These are phyloP conservation scores for Monarcha castaneiventris DNA, from an alignment of 2,113 vertebrate species.

Conservation along the genomic window DNA sequence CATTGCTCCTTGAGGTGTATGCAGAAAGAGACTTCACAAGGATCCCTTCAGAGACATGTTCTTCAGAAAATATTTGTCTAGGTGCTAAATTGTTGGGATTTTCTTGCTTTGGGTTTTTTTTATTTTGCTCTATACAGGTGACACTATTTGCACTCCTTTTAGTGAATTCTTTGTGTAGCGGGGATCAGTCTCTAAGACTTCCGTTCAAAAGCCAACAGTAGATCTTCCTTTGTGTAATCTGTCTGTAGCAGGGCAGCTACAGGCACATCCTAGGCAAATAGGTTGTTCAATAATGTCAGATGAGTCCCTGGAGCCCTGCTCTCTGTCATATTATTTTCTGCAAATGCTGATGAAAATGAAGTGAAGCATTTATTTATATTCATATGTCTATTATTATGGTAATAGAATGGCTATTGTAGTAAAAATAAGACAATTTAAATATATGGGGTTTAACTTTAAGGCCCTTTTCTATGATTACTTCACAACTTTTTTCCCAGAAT, in stretches of 20 bases:
- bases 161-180: neutral
- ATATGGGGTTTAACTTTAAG: slow-evolving; percentile 1
- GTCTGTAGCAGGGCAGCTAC: slow-evolving; percentile 41
- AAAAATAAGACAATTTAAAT: slow-evolving; percentile 53
- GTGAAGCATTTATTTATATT: slow-evolving; percentile 71
- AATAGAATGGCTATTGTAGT: slow-evolving; percentile 68
- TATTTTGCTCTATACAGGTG: neutral
- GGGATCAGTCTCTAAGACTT: neutral
- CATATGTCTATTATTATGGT: slow-evolving; percentile 64
- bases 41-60: neutral
- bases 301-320: slow-evolving; percentile 66
- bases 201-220: slow-evolving; percentile 15
- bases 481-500: neutral
- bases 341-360: slow-evolving; percentile 78
- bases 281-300: slow-evolving; percentile 68
- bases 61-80: neutral
- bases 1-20: neutral
- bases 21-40: neutral
- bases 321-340: slow-evolving; percentile 74
- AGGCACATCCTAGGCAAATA: slow-evolving; percentile 45
- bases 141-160: slow-evolving; percentile 45
- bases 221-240: slow-evolving; percentile 57
- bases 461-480: neutral
- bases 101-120: neutral
- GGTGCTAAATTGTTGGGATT: neutral